These are phyloP conservation scores for Pampus argenteus DNA, from an alignment of 2,797 vertebrate genomes.

Conservation along the genomic window DNA sequence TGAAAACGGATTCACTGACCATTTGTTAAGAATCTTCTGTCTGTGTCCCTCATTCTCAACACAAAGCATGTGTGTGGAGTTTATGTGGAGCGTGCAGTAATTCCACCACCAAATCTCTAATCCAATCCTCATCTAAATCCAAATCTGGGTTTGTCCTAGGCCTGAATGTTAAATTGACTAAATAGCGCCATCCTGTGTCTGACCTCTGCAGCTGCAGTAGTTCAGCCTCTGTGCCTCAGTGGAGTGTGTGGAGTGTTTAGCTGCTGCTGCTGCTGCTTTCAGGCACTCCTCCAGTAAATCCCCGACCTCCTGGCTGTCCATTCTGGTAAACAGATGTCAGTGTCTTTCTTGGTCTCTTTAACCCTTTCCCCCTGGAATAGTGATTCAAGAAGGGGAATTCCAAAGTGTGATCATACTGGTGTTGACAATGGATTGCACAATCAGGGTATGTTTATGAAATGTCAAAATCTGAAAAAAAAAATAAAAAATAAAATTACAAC, in stretches of 20 bases:
- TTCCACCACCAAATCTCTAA: not conserved
- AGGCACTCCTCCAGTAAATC: slow-evolving; percentile 87
- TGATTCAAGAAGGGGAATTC: slow-evolving; percentile 13
- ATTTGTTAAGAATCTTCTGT: not conserved
- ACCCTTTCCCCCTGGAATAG: not conserved
- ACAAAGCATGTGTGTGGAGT: not conserved
- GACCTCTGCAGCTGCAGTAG: slow-evolving; percentile 86
- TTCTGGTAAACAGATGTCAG: slow-evolving; percentile 63
- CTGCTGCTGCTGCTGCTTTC: slow-evolving; percentile 51
- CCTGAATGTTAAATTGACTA: not conserved
- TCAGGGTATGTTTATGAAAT: not conserved
- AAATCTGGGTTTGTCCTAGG: not conserved
- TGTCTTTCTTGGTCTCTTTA: slow-evolving; percentile 10
- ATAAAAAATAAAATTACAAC: too few species aligned
- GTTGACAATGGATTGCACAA: slow-evolving; percentile 36
- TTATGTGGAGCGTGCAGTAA: not conserved
- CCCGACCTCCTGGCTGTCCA: slow-evolving; percentile 79
- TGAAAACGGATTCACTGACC: not conserved
- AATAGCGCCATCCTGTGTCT: slow-evolving; percentile 70
- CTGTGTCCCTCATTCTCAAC: slow-evolving; percentile 1
- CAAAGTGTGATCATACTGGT: not conserved
- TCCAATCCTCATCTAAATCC: not conserved
- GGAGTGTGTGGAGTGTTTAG: slow-evolving; percentile 11
- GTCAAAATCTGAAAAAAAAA: slow-evolving; percentile 9
- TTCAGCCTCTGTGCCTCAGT: slow-evolving; percentile 62